Evolutionary conservation across 2,888 invertebrate genomes (phyloP).

Genomic region (Tetanocera ferruginea): DNA sequence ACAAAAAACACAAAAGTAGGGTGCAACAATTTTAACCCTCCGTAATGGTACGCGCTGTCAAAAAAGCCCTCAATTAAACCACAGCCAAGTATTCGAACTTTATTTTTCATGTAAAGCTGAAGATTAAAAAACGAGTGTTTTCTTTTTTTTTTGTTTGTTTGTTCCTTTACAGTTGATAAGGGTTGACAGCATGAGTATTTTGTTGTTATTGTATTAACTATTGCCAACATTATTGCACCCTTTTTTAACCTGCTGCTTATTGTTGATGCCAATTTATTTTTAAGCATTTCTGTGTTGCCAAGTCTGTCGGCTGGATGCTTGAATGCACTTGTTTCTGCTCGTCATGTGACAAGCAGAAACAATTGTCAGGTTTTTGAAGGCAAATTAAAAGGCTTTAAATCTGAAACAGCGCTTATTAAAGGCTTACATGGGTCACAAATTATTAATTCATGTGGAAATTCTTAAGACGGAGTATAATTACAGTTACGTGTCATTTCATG

Average conservation of each 20-base stretch:
- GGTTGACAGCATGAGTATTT: conserved; percentile 50
- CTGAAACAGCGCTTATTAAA: background rate
- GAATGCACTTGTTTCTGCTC: conserved; percentile 45
- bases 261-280: conserved; percentile 18
- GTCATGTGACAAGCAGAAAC: background rate
- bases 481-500: too few species aligned
- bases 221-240: background rate
- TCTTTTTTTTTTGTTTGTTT: background rate
- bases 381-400: background rate
- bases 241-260: background rate
- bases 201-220: conserved; percentile 17
- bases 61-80: background rate
- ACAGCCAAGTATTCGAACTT: conserved; percentile 23
- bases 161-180: conserved; percentile 45
- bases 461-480: too few species aligned
- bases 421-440: background rate
- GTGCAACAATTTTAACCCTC: background rate
- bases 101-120: background rate
- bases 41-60: background rate
- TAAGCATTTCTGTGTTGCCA: conserved; percentile 43
- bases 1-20: background rate
- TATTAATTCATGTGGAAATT: too few species aligned
- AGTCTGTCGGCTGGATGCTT: conserved; percentile 48
- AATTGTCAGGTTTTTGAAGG: background rate
- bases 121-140: background rate